Conservation (phyloP, 2,797 vertebrate species). For the Cyprinella venusta region DNA sequence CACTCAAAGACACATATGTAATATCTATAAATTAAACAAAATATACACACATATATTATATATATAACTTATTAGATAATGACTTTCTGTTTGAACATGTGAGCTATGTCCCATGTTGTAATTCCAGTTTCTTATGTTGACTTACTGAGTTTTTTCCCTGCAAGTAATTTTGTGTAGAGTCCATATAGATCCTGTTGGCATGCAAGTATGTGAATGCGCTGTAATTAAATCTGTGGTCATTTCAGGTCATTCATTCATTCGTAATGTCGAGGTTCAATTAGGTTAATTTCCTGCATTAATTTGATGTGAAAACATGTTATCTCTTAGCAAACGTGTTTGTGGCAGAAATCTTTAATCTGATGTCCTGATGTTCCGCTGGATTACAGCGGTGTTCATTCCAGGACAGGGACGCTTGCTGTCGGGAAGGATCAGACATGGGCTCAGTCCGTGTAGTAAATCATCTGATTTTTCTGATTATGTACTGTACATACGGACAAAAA, state of each 20-base stretch:
- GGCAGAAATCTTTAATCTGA: conserved; percentile 33
- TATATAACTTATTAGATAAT: background rate
- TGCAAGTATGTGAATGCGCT: background rate
- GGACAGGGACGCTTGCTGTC: conserved; percentile 5
- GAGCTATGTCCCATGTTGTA: background rate
- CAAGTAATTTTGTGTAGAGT: background rate
- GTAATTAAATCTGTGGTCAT: conserved; percentile 22
- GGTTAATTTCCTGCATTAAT: conserved; percentile 29
- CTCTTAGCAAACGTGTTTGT: conserved; percentile 2
- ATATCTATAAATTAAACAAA: too few relatives aligned
- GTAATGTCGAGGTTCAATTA: conserved; percentile 21
- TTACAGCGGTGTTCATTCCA: conserved; percentile 40
- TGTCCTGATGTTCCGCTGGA: conserved; percentile 46
- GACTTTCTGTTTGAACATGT: background rate
- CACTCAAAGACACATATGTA: too few relatives aligned
- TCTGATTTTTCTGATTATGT: background rate
- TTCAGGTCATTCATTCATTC: background rate
- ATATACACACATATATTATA: too few relatives aligned
- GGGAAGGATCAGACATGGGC: conserved; percentile 7
- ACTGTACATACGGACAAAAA: background rate
- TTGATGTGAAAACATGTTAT: conserved; percentile 19
- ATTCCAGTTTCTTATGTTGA: conserved; percentile 11
- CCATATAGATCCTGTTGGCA: background rate
- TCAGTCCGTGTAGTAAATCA: conserved; percentile 29
- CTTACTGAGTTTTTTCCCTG: background rate